phyloP scores from a whole-genome alignment of 1,140 invertebrate species.

The Drosophila pruinosa region DNA sequence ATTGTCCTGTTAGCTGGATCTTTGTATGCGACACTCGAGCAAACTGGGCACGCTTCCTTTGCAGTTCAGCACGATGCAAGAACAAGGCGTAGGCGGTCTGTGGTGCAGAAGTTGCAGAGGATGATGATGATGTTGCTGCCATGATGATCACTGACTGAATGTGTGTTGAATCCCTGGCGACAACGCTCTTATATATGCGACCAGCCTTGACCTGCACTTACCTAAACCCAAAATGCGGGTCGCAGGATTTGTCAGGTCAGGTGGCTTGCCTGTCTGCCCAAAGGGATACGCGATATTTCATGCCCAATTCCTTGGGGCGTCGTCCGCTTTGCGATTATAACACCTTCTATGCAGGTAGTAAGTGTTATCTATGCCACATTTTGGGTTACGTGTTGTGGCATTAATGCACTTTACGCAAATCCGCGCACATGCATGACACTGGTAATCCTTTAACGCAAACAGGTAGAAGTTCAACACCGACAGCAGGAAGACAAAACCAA shows the following conservation, averaged over 20 bases:
- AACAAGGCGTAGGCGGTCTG: slow-evolving; percentile 59
- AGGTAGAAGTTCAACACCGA: neutral
- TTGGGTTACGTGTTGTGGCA: slow-evolving; percentile 13
- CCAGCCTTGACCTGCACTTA: slow-evolving; percentile 19
- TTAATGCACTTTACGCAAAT: slow-evolving; percentile 58
- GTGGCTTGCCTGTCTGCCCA: slow-evolving; percentile 9
- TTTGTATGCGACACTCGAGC: slow-evolving; percentile 50
- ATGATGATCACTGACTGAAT: slow-evolving; percentile 45
- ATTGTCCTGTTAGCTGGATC: slow-evolving; percentile 46
- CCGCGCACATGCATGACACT: slow-evolving; percentile 34
- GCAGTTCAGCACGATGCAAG: slow-evolving; percentile 62
- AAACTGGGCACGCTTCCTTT: slow-evolving; percentile 41
- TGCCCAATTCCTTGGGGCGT: slow-evolving; percentile 43
- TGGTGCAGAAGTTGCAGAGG: neutral
- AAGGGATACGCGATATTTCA: slow-evolving; percentile 43
- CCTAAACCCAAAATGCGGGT: neutral
- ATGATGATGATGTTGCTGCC: slow-evolving; percentile 36
- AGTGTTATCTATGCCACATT: slow-evolving; percentile 35
- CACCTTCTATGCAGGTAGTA: slow-evolving; percentile 2
- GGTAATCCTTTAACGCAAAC: neutral
- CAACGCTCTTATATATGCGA: slow-evolving; percentile 13
- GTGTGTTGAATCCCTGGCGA: neutral
- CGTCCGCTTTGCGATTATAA: slow-evolving; percentile 24
- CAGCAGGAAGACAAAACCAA: slow-evolving; percentile 27
- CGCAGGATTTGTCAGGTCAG: slow-evolving; percentile 14